phyloP scores from a whole-genome alignment of 2,113 vertebrate genomes.

The human (Homo sapiens) region GRCh38 chr2:27863501-27864000 shows the following conservation, averaged over 20 bases:
- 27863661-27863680: not conserved
- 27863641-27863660: not conserved
- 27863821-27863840: conserved; percentile 52
- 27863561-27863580: conserved; percentile 61
- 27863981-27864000: not conserved
- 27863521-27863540: conserved; percentile 54
- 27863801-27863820: conserved; percentile 40
- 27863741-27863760: conserved; percentile 63
- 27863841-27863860: conserved; percentile 52
- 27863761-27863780: conserved; percentile 55
- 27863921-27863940: not conserved
- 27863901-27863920: not conserved
- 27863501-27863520: conserved; percentile 76
- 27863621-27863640: not conserved
- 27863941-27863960: conserved; percentile 5
- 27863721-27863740: conserved; percentile 5
- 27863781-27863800: conserved; percentile 48
- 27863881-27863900: conserved; percentile 15
- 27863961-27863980: conserved; percentile 45
- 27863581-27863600: not conserved
- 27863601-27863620: conserved; percentile 10
- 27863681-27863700: conserved; percentile 8
- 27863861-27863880: conserved; percentile 24
- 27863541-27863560: conserved; percentile 48
- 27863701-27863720: not conserved